Base-by-base conservation (phyloP, 2,888 invertebrate genomes). In the Tubiluchus corallicola region DNA sequence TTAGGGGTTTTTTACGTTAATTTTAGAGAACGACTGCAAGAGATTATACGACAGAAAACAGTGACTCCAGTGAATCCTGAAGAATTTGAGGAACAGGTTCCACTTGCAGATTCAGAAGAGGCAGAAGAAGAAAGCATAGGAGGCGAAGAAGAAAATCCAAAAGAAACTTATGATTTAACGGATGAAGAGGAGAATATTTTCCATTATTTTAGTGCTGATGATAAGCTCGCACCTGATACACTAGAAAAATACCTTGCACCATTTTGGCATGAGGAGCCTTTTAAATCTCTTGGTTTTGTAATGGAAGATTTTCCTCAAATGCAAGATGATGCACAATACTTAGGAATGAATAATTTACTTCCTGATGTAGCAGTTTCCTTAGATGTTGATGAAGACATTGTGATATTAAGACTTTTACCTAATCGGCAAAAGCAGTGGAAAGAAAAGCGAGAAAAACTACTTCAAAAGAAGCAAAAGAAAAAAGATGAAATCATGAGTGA, bases 1-100 rank as follows among this genome's bases (percentile, higher is more conserved):
- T 51, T 59, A 17, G 60, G 61, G 2, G 47, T 65, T n/a, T 65
- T 65, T 57, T 63, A 64, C 53, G 64, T 65, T 40, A 57, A 58
- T 41, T 65, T 63, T 54, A 53, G 55, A 44, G 63, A 65, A 44
- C 49, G 59, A 15, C 55, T 65, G 13, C 64, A 65, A 48, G 64
- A 65, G 45, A 51, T 64, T 38, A 57, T 65, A 42, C 57, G 64
- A 43, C 54, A 54, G 20, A 63, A 64, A 49, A 63, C 62, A n/a
- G 60, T 61, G 51, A 61, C 57, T 49, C 58, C 54, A 50, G 53
- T 65, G 42, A 64, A 61, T 15, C 60, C 61, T 13, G 60, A 62
- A 44, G 29, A 29, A n/a, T 29, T 29, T n/a, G 29, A 29, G 29
- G 29, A 29, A 29, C n/a, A n/a, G n/a, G n/a, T n/a, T n/a, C n/a